Conservation (phyloP, 2,113 vertebrate genomes). For the Sclerurus mexicanus region DNA sequence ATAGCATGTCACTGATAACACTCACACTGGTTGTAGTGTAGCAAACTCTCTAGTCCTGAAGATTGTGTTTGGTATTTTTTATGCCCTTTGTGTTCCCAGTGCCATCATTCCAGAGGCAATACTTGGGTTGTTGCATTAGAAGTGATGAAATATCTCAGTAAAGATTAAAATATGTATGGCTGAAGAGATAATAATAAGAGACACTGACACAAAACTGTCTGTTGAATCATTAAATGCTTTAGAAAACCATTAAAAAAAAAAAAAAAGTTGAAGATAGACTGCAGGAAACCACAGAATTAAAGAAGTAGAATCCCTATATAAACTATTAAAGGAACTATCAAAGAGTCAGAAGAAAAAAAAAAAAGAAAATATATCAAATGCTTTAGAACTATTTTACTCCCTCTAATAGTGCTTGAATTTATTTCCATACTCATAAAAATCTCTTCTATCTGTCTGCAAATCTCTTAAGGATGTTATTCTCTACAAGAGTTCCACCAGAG, state of each 20-base stretch:
- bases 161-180: background rate
- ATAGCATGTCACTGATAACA: background rate
- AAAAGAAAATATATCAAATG: background rate
- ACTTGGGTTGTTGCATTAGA: background rate
- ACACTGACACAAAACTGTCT: background rate
- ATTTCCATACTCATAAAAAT: background rate
- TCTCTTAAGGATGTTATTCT: background rate
- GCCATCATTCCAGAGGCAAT: background rate
- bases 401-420: background rate
- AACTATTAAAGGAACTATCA: background rate
- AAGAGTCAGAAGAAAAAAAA: background rate
- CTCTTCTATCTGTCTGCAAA: background rate
- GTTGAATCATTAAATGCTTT: background rate
- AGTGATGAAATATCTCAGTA: background rate
- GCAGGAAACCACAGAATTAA: background rate
- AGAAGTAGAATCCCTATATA: background rate
- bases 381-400: background rate
- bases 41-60: background rate
- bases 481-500: background rate
- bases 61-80: background rate
- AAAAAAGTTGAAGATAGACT: background rate
- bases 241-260: background rate
- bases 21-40: background rate
- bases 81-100: background rate
- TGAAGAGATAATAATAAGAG: background rate